Evolutionary conservation across 2,113 vertebrate genomes (phyloP).

Genomic region (Plotosus lineatus): DNA sequence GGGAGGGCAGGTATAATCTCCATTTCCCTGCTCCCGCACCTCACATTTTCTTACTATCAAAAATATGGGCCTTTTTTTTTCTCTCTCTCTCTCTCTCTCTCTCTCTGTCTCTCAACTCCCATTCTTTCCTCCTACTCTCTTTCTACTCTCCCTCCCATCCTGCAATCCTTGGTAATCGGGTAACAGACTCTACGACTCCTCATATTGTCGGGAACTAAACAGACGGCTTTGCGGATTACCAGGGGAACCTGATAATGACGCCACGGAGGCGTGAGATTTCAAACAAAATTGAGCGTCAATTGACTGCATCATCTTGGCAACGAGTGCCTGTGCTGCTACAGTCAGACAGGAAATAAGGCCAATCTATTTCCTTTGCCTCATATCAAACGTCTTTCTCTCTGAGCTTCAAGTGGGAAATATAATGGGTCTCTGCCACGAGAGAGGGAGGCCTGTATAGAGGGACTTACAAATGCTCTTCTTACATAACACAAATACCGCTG

Average conservation of each 20-base stretch:
- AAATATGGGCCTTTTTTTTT: slow-evolving; percentile 11
- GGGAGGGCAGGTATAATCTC: slow-evolving; percentile 63
- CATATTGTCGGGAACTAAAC: slow-evolving; percentile 75
- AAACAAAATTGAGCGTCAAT: slow-evolving; percentile 78
- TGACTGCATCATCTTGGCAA: slow-evolving; percentile 71
- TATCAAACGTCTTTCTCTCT: slow-evolving; percentile 66
- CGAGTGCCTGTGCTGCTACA: slow-evolving; percentile 61
- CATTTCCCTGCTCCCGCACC: slow-evolving; percentile 52
- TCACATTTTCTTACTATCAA: slow-evolving; percentile 15
- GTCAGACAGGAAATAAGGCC: slow-evolving; percentile 73
- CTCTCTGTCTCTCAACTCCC: too few relatives aligned
- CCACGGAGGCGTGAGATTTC: slow-evolving; percentile 74
- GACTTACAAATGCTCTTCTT: slow-evolving; percentile 53
- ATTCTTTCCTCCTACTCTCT: slow-evolving; percentile 23
- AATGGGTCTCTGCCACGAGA: slow-evolving; percentile 62
- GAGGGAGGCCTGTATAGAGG: slow-evolving; percentile 57
- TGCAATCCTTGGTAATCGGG: slow-evolving; percentile 56
- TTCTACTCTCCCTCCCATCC: slow-evolving; percentile 8
- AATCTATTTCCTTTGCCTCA: slow-evolving; percentile 70
- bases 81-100: too few relatives aligned
- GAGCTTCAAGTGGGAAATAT: slow-evolving; percentile 59
- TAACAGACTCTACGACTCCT: slow-evolving; percentile 65
- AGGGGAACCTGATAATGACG: slow-evolving; percentile 75
- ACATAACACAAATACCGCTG: slow-evolving; percentile 57
- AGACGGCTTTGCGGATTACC: slow-evolving; percentile 75